Evolutionary conservation across 2,888 invertebrate genomes (phyloP).

Genomic region (Exocentrus adspersus): DNA sequence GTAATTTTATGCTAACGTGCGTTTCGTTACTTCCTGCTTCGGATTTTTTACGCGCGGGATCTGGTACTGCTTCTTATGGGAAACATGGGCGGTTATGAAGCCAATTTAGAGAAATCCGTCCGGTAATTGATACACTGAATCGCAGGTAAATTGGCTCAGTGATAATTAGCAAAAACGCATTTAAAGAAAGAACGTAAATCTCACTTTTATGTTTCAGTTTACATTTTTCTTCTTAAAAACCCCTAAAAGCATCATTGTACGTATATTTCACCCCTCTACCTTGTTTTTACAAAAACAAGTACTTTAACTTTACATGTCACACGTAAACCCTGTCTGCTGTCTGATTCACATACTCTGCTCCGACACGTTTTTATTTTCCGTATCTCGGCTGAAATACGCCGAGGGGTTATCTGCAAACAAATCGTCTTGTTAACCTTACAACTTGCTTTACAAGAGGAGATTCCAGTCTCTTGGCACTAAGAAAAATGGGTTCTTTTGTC

Average conservation of each 20-base stretch:
- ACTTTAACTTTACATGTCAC: too few species aligned
- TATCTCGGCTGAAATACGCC: constrained; percentile 1
- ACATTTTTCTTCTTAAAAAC: too few species aligned
- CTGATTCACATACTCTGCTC: not conserved
- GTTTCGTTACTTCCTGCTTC: constrained; percentile 14
- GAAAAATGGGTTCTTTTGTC: not conserved
- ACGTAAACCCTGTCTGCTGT: not conserved
- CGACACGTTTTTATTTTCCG: not conserved
- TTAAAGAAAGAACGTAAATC: not conserved
- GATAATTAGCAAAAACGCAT: not conserved
- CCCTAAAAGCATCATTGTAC: not conserved
- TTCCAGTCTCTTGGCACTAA: not conserved
- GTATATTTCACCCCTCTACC: not conserved
- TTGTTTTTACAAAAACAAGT: not conserved
- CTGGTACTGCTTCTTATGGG: not conserved
- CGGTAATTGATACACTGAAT: not conserved
- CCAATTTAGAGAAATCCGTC: not conserved
- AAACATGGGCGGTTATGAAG: not conserved
- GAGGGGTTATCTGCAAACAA: constrained; percentile 17
- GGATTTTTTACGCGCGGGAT: not conserved
- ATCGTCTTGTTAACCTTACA: constrained; percentile 20
- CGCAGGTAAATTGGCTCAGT: not conserved
- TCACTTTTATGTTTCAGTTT: too few species aligned
- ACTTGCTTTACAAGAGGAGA: constrained; percentile 15
- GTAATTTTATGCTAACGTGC: constrained; percentile 12